phyloP scores from a whole-genome alignment of 2,888 invertebrate genomes.

The Cheilosia pagana region DNA sequence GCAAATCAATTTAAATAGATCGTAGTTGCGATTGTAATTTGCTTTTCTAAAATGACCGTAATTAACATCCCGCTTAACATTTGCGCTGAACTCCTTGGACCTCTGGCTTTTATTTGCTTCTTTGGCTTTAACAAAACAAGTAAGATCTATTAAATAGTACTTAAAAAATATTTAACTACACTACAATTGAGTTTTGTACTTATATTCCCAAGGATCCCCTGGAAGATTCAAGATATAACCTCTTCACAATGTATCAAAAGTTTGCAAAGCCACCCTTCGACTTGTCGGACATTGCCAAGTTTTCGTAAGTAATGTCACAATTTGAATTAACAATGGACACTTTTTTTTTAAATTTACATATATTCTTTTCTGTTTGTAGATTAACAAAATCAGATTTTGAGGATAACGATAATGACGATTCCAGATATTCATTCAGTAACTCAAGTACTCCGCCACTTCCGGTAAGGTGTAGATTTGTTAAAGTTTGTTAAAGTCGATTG shows the following conservation, averaged over 20 bases:
- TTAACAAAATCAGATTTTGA: constrained; percentile 82
- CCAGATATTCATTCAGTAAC: constrained; percentile 91
- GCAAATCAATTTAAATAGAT: no score
- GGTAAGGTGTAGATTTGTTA: constrained; percentile 81
- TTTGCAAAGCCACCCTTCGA: constrained; percentile 83
- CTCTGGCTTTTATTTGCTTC: constrained; percentile 17
- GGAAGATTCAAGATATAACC: constrained; percentile 82
- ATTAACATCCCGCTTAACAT: constrained; percentile 4
- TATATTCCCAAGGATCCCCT: constrained; percentile 79
- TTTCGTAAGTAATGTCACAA: constrained; percentile 80
- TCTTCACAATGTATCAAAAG: constrained; percentile 83
- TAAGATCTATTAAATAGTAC: not conserved
- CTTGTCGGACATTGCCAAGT: constrained; percentile 82
- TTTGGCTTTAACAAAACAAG: constrained; percentile 2
- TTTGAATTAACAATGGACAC: not conserved
- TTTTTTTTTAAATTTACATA: not conserved
- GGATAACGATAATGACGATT: constrained; percentile 84
- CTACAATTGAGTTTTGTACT: not conserved
- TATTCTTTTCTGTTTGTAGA: constrained; percentile 65
- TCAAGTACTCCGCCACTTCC: constrained; percentile 89
- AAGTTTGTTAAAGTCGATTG: no score
- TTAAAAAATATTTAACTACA: not conserved
- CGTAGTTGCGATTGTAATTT: not conserved
- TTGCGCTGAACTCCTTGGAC: constrained; percentile 8
- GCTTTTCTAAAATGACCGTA: not conserved